phyloP scores from a whole-genome alignment of 2,797 vertebrate species.

The Zenarchopterus dispar region DNA sequence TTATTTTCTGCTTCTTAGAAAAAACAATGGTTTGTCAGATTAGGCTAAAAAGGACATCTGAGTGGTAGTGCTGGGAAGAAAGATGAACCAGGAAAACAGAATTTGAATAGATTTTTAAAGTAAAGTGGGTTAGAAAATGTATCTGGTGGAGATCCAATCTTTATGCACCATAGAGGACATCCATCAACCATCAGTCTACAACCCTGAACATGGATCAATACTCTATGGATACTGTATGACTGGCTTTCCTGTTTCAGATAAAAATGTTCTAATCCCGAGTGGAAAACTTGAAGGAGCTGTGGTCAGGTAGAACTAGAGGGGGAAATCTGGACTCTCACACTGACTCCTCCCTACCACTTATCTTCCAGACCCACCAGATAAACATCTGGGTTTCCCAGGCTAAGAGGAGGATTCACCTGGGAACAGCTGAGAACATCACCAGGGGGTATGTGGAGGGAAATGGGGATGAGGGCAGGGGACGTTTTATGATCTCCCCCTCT shows the following conservation, averaged over 20 bases:
- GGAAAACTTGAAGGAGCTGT: constrained; percentile 47
- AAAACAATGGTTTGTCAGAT: no score
- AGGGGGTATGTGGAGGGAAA: constrained; percentile 41
- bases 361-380: constrained; percentile 65
- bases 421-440: constrained; percentile 58
- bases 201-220: constrained; percentile 38
- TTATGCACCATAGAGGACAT: constrained; percentile 14
- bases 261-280: constrained; percentile 34
- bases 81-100: neutral
- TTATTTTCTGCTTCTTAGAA: neutral
- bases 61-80: neutral
- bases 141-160: constrained; percentile 15
- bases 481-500: constrained; percentile 53
- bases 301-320: constrained; percentile 47
- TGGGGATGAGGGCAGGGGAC: constrained; percentile 15
- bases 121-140: neutral
- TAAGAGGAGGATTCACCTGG: constrained; percentile 62
- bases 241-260: constrained; percentile 47
- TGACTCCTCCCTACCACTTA: constrained; percentile 53
- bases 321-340: constrained; percentile 9
- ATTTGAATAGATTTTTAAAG: constrained; percentile 10
- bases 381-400: constrained; percentile 72
- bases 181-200: constrained; percentile 20
- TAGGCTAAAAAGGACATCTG: no score
- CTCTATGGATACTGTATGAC: constrained; percentile 35